Base-by-base conservation (phyloP, 2,888 invertebrate species). In the Nysson spinosus region DNA sequence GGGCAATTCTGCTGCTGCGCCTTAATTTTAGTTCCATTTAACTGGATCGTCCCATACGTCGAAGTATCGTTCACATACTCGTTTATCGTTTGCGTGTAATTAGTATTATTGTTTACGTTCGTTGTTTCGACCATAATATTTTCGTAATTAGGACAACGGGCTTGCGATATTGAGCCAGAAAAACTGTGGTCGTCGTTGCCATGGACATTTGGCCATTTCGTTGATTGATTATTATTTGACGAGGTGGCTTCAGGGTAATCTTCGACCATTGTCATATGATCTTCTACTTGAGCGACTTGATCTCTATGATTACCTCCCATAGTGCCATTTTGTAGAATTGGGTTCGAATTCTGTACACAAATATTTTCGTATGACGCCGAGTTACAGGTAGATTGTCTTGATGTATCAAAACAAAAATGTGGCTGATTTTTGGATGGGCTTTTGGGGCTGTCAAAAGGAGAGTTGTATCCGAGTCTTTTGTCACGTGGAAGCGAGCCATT, bases 401-500 rank as follows among this genome's bases (percentile, higher is more conserved):
- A 78, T 1, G 88, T 86, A 16, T 89, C 89, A 69, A 88, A 87
- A 6, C 83, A 86, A 71, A 83, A 88, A 70, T 81, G 83, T 40
- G 75, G 82, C 69, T 73, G 87, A 60, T 67, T 82, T 60, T 73
- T 83, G 30, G 78, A 81, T 51, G 83, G 83, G 73, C 80, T 83
- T 54, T 84, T 85, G 11, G 85, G 83, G 58, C 85, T 84, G 40
- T 83, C 82, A 47, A 86, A 85, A 0, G 88, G 87, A 1, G 88
- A 88, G 60, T 82, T 81, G 72, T 87, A 85, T 47, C 86, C 88
- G 12, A 83, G 82, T 61, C 90, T 87, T 77, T 89, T 90, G 72
- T 94, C 94, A 14, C 94, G 88, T 0, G 96, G 95, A 37, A 96
- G 87, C 0, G 96, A 96, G 0, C 96, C 96, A 82, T 96, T 96